phyloP scores from a whole-genome alignment of 2,888 invertebrate genomes.

The Hipparchia semele region DNA sequence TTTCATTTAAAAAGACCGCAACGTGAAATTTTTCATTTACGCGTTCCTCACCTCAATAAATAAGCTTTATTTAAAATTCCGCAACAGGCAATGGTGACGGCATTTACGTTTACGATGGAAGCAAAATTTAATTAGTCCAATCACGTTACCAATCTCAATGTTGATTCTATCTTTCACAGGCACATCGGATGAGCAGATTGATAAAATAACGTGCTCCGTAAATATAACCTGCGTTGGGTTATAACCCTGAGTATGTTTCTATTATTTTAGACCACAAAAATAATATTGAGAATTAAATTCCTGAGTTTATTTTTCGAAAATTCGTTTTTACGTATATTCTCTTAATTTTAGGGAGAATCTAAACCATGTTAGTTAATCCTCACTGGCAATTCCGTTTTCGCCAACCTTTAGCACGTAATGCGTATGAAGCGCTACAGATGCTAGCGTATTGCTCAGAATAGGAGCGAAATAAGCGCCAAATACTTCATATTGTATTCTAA shows the following conservation, averaged over 20 bases:
- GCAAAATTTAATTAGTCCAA: constrained; percentile 36
- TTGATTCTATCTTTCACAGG: constrained; percentile 36
- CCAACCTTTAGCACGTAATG: too few species aligned
- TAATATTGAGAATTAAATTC: too few species aligned
- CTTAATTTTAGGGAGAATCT: too few species aligned
- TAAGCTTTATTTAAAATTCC: constrained; percentile 25
- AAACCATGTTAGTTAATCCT: too few species aligned
- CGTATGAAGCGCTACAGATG: too few species aligned
- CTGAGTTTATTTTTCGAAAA: too few species aligned
- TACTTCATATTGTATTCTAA: too few species aligned
- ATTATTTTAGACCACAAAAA: not conserved
- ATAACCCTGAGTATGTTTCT: constrained; percentile 1
- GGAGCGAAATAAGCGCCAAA: too few species aligned
- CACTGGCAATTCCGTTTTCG: too few species aligned
- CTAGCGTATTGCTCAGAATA: too few species aligned
- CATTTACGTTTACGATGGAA: constrained; percentile 31
- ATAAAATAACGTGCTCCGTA: constrained; percentile 33
- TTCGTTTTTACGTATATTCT: too few species aligned
- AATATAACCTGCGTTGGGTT: constrained; percentile 23
- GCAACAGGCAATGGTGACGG: constrained; percentile 20
- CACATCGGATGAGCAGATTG: constrained; percentile 34
- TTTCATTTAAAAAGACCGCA: not conserved
- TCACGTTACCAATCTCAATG: constrained; percentile 38
- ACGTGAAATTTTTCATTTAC: constrained; percentile 17
- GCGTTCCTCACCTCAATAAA: constrained; percentile 25